These are phyloP conservation scores for Microtus oregoni DNA, from an alignment of 2,113 vertebrate genomes.

Conservation along the genomic window DNA sequence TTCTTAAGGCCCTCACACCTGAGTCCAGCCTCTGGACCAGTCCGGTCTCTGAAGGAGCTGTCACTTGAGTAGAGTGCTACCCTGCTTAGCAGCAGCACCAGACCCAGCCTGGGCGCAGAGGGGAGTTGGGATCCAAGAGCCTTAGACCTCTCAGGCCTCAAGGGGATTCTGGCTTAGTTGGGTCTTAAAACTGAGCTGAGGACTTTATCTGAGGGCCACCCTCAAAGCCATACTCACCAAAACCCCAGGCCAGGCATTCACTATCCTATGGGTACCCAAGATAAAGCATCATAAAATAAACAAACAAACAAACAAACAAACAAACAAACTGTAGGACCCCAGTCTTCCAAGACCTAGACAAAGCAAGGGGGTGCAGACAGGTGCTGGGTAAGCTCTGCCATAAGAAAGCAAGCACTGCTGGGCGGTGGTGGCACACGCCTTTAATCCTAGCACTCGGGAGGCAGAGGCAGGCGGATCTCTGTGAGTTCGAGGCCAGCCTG, in stretches of 20 bases:
- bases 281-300: not conserved
- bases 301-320: too few relatives aligned
- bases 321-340: not conserved
- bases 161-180: not conserved
- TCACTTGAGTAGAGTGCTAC: too few relatives aligned
- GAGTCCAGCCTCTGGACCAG: not conserved
- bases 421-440: too few relatives aligned
- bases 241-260: not conserved
- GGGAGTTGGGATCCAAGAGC: not conserved
- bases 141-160: not conserved
- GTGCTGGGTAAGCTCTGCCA: too few relatives aligned
- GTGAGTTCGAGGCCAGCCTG: too few relatives aligned
- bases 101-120: not conserved
- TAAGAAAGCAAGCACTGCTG: not conserved
- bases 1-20: not conserved
- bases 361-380: fast-evolving
- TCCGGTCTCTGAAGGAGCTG: fast-evolving
- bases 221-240: not conserved
- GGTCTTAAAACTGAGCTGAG: not conserved
- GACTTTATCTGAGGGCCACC: fast-evolving
- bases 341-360: not conserved
- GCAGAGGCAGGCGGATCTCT: too few relatives aligned
- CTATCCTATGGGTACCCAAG: not conserved
- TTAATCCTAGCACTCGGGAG: too few relatives aligned
- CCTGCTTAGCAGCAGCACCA: not conserved